phyloP scores from a whole-genome alignment of 1,140 invertebrate genomes.

The Plutomurus gul region DNA sequence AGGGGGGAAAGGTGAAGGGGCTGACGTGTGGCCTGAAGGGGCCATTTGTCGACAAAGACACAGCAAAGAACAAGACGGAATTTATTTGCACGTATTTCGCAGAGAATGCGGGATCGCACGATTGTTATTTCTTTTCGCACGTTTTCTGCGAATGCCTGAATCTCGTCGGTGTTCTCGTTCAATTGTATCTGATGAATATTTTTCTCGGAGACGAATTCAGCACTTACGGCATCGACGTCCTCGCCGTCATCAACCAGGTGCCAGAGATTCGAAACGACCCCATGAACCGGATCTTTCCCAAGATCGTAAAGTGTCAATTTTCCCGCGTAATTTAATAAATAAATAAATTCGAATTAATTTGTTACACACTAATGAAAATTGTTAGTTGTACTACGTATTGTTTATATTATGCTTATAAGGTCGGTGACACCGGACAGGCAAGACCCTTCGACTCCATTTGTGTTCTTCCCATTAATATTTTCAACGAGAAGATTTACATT shows the following conservation, averaged over 20 bases:
- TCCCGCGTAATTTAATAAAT: too few species aligned
- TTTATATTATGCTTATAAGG: too few species aligned
- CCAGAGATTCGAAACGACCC: constrained; percentile 65
- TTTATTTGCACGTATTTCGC: constrained; percentile 13
- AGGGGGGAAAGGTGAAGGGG: constrained; percentile 55
- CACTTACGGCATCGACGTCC: constrained; percentile 80
- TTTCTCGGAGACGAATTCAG: constrained; percentile 86
- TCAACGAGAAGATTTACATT: constrained; percentile 79
- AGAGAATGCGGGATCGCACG: neutral
- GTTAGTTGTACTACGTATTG: too few species aligned
- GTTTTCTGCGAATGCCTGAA: constrained; percentile 75
- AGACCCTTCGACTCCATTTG: constrained; percentile 60
- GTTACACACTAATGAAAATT: too few species aligned
- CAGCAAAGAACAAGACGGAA: neutral
- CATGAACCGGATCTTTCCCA: constrained; percentile 67
- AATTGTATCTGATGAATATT: constrained; percentile 78
- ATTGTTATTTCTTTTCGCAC: constrained; percentile 71
- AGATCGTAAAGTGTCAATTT: constrained; percentile 79
- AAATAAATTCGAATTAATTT: too few species aligned
- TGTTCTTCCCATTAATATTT: constrained; percentile 74
- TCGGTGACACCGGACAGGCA: constrained; percentile 20
- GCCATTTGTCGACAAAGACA: neutral
- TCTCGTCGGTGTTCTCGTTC: constrained; percentile 65
- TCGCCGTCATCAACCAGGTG: constrained; percentile 79
- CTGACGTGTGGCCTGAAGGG: constrained; percentile 48